Evolutionary conservation across 2,888 invertebrate genomes (phyloP).

Genomic region (Sericinus montela): DNA sequence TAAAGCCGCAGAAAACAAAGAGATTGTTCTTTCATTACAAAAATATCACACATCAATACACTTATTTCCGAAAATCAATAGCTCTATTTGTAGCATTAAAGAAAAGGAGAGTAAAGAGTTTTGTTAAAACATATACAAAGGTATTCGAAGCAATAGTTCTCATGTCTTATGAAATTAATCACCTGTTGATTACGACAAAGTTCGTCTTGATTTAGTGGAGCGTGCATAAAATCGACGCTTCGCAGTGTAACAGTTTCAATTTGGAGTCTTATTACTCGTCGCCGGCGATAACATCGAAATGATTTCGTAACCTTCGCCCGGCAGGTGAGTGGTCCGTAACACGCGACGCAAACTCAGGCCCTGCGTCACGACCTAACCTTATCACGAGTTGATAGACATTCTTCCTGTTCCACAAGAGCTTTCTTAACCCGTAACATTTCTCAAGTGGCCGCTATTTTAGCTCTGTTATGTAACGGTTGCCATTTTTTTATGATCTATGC

Average conservation of each 20-base stretch:
- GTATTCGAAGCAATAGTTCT: not conserved
- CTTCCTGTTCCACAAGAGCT: slow-evolving; percentile 21
- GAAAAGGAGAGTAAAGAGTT: too few species aligned
- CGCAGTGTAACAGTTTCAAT: slow-evolving; percentile 36
- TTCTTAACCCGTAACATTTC: slow-evolving; percentile 18
- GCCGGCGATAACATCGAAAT: slow-evolving; percentile 31
- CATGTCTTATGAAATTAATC: not conserved
- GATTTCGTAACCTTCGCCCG: slow-evolving; percentile 36
- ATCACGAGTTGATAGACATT: slow-evolving; percentile 25
- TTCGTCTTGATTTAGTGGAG: slow-evolving; percentile 16
- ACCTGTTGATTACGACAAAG: slow-evolving; percentile 11
- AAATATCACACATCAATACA: too few species aligned
- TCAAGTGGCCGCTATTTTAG: slow-evolving; percentile 7
- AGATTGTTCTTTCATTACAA: too few species aligned
- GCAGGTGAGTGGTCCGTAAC: slow-evolving; percentile 34
- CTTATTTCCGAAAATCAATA: too few species aligned
- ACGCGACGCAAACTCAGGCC: slow-evolving; percentile 38
- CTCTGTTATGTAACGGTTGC: slow-evolving; percentile 6
- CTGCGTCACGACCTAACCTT: slow-evolving; percentile 38
- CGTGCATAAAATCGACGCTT: slow-evolving; percentile 26
- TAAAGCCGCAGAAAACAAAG: too few species aligned
- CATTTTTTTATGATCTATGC: not conserved
- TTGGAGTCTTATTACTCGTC: slow-evolving; percentile 34
- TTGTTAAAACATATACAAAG: not conserved
- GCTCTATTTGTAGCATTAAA: too few species aligned